Conservation (phyloP, 30 jellyfish, hydroid and myxozoan genomes). For the Chrysaora quinquecirrha region DNA sequence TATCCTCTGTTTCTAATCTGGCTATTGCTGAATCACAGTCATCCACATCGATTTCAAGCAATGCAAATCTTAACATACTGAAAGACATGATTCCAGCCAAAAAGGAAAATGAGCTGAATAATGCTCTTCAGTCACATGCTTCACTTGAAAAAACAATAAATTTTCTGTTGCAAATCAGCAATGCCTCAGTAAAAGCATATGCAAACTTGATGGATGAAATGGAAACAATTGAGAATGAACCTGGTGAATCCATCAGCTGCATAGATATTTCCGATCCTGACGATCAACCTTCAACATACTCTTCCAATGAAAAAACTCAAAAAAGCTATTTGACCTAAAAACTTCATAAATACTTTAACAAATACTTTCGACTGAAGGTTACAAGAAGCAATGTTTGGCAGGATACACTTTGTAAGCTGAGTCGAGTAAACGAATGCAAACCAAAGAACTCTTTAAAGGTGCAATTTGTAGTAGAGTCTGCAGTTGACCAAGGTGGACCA, state of each 20-base stretch:
- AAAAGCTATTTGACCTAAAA: background rate
- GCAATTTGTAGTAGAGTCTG: background rate
- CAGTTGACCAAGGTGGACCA: conserved; percentile 2
- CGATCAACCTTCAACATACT: background rate
- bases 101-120: background rate
- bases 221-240: background rate
- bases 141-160: background rate
- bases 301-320: background rate
- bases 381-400: background rate
- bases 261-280: background rate
- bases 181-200: background rate
- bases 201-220: background rate
- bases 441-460: background rate
- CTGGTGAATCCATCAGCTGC: background rate
- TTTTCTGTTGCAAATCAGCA: background rate
- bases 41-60: background rate
- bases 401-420: background rate
- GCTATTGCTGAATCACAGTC: background rate
- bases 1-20: background rate
- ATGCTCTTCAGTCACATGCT: background rate
- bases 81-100: background rate
- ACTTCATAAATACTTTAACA: background rate
- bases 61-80: background rate
- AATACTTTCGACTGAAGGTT: background rate
- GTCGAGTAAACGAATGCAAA: background rate